Evolutionary conservation across 2,797 vertebrate species (phyloP), one percentile per base, ranked within the genome.

Genomic region (Molossus molossus): DNA sequence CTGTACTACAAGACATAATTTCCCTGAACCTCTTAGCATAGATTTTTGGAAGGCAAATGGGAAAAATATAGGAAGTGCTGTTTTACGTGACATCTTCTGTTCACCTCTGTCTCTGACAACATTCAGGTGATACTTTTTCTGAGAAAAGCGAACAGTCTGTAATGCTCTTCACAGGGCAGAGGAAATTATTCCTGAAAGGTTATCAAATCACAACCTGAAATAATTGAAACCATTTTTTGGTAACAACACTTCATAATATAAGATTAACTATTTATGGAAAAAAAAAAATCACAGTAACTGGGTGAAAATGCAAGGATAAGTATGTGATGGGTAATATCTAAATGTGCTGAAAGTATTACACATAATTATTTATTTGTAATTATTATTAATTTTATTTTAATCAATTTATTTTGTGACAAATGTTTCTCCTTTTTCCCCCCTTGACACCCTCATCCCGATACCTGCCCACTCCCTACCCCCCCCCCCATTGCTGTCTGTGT

Each of bases 101-200:
- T 90, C n/a, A 62, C 6, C 14, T 33, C 4, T 53, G 18, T 6
- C 15, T 88, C n/a, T 76, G 60, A 25, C 1, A 87, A 73, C 29
- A 92, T 69, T 29, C 17, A 53, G 37, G 85, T 69, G 33, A 55
- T 53, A 50, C 2, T 25, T 14, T 77, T 82, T 94, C 13, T 58
- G 29, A 84, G 25, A 75, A 90, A 82, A 84, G 45, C 4, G 45
- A 88, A 83, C 1, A 25, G 6, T 81, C 58, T 57, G 0, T 76
- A 70, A 85, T 53, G 15, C 5, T 89, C 33, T 64, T 57, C 11
- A 83, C 1, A 50, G 9, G 29, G 6, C 14, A 87, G 6, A 87
- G 20, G 85, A 95, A 91, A 87, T 79, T 89, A 82, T 40, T 86
- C 9, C 40, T 27, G 23, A 89, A 93, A 86, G 77, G 5, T 58